phyloP scores from a whole-genome alignment of 1,140 invertebrate species.

The fruit fly (Drosophila melanogaster) region Release_6_plus_ISO1_MT NT_037436.4:5196501-5197000 shows the following conservation, averaged over 20 bases:
- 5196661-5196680: constrained; percentile 24
- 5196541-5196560: background rate
- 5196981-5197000: constrained; percentile 27
- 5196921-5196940: constrained; percentile 54
- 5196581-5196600: constrained; percentile 36
- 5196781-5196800: constrained; percentile 36
- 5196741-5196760: constrained; percentile 55
- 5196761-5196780: constrained; percentile 28
- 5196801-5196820: constrained; percentile 10
- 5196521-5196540: background rate
- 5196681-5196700: background rate
- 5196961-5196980: constrained; percentile 68
- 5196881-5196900: background rate
- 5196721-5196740: constrained; percentile 24
- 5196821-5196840: constrained; percentile 7
- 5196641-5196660: constrained; percentile 25
- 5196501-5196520: background rate
- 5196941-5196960: constrained; percentile 69
- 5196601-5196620: constrained; percentile 14
- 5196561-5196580: background rate
- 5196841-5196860: too few species aligned
- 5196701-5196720: too few species aligned
- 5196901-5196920: constrained; percentile 4
- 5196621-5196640: constrained; percentile 3
- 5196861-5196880: background rate